phyloP scores from a whole-genome alignment of 2,797 vertebrate species.

The Okamejei kenojei region DNA sequence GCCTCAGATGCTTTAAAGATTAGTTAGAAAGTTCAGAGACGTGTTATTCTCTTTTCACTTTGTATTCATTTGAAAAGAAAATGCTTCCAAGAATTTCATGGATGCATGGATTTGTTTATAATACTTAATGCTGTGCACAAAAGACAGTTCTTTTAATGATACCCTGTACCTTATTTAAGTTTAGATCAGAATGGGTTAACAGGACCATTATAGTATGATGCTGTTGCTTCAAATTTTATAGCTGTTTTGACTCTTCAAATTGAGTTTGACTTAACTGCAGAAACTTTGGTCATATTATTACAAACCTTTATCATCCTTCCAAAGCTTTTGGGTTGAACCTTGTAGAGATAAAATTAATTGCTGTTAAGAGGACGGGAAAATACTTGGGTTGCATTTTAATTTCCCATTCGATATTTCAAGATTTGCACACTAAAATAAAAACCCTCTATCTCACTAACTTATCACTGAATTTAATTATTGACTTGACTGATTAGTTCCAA shows the following conservation, averaged over 20 bases:
- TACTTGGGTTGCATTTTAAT: background rate
- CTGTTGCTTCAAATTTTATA: background rate
- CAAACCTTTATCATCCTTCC: no score
- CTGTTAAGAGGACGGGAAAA: background rate
- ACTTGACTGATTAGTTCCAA: constrained; percentile 48
- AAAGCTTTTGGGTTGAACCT: background rate
- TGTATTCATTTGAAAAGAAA: background rate
- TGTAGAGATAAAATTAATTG: background rate
- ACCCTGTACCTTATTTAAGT: no score
- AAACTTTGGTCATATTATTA: background rate
- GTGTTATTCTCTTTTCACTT: background rate
- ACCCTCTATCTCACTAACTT: constrained; percentile 44
- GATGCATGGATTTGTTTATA: background rate
- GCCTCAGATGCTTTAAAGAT: background rate
- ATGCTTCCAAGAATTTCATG: background rate
- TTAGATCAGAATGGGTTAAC: background rate
- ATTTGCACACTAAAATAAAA: constrained; percentile 43
- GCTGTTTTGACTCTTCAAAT: background rate
- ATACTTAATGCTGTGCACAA: no score
- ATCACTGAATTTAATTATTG: constrained; percentile 51
- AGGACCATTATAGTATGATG: background rate
- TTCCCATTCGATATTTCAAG: constrained; percentile 38
- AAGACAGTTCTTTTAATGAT: no score
- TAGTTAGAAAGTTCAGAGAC: no score
- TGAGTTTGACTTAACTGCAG: background rate